Base-by-base conservation (phyloP, 2,888 invertebrate genomes). In the Apomyelois bistriatella region DNA sequence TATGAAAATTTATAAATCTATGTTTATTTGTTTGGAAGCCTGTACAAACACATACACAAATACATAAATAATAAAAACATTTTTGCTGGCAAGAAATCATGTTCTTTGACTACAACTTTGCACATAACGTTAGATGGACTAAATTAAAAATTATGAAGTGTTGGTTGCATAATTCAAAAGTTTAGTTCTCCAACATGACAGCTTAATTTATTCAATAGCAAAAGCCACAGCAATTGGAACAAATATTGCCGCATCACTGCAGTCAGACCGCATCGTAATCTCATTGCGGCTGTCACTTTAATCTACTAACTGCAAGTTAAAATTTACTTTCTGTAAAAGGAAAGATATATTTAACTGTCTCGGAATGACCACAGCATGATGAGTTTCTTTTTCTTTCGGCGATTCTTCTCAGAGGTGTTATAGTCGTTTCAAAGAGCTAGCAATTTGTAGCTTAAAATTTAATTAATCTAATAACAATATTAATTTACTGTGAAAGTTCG, bases 211-310 rank as follows among this genome's bases (percentile, higher is more conserved):
- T 46, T 16, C 32, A 46, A 46, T 46, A 32, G 30, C 46, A 32
- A 8, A 15, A 35, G 41, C 46, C 32, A 9, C 30, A 32, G 15
- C 46, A 16, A 46, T 35, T 13, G 46, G 15, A 28, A 46, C 46
- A 16, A 46, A 46, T 46, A 32, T 32, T 30, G 46, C 46, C 16
- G 32, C 46, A 30, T 46, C 46, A 46, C 30, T 15, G 32, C 16
- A 46, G 28, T 13, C 5, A 9, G 46, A 46, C 46, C 46, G 46
- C 46, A 32, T 28, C 15, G 32, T 46, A 46, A 32, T 46, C 46
- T 46, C 46, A 43, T 46, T 46, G 46, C 46, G 46, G 46, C 46
- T 15, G 46, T 46, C 46, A 32, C 32, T 46, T 30, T 46, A 46
- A 43, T 43, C 43, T 43, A 12, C 30, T 46, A 32, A 32, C 12